Percentiles rank a stretch among this genome's conserved stretches.
phyloP scores from a whole-genome alignment of 2,888 invertebrate genomes.

The Oscheius sp. region DNA sequence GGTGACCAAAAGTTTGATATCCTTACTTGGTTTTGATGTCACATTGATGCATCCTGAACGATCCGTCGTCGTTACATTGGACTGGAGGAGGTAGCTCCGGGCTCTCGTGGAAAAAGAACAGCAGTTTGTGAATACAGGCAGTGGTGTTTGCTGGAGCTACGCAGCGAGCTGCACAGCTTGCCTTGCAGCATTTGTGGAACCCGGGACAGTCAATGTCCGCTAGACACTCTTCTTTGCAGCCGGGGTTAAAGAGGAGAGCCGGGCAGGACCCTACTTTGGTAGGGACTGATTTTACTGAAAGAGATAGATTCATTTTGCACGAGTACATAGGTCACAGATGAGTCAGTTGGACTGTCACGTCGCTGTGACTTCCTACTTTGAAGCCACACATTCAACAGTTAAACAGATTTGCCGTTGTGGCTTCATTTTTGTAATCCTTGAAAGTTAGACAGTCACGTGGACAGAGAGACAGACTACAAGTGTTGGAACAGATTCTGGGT shows the following conservation, averaged over 20 bases:
- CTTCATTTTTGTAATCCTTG: no score
- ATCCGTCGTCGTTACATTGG: conserved; percentile 62
- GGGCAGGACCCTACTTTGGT: conserved; percentile 51
- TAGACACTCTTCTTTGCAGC: conserved; percentile 52
- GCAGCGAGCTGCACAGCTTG: conserved; percentile 62
- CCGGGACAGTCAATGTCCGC: conserved; percentile 64
- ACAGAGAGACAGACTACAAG: conserved; percentile 44
- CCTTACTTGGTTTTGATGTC: conserved; percentile 48
- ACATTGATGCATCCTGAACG: conserved; percentile 63
- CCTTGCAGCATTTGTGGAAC: conserved; percentile 67
- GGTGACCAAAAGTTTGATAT: neutral
- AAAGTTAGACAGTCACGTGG: conserved; percentile 7
- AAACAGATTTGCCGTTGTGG: no score
- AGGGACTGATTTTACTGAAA: conserved; percentile 19
- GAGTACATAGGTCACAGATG: no score
- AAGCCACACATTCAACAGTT: no score
- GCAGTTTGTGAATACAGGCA: conserved; percentile 62
- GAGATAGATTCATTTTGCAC: no score
- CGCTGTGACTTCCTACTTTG: no score
- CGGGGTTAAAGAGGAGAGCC: conserved; percentile 47
- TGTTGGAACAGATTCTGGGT: conserved; percentile 25
- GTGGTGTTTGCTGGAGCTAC: conserved; percentile 52
- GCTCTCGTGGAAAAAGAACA: conserved; percentile 51
- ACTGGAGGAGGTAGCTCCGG: conserved; percentile 48
- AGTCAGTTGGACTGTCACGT: no score